Conservation (phyloP, 2,888 invertebrate genomes). For the Caradrina kadenii region DNA sequence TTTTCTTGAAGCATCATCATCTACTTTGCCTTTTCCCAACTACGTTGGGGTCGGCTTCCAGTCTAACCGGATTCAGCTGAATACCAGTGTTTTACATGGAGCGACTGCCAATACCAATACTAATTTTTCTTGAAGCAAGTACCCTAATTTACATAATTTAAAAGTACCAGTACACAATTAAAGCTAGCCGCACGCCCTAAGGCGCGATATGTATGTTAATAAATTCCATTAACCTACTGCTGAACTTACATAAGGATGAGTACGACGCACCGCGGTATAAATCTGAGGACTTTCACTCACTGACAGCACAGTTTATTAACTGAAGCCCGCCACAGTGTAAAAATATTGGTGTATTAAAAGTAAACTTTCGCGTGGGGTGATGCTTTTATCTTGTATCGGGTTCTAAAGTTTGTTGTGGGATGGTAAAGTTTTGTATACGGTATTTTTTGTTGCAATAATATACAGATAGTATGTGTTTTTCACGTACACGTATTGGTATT, state of each 20-base stretch:
- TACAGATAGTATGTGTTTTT: too few species aligned
- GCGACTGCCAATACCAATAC: too few species aligned
- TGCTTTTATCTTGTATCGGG: constrained; percentile 28
- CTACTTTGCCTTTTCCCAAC: too few species aligned
- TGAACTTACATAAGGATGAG: constrained; percentile 74
- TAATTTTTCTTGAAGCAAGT: neutral
- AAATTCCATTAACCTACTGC: constrained; percentile 75
- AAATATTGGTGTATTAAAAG: constrained; percentile 52
- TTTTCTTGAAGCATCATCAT: neutral
- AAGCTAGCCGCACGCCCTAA: constrained; percentile 50
- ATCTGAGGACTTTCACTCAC: constrained; percentile 78
- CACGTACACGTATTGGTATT: too few species aligned
- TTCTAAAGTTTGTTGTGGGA: constrained; percentile 33
- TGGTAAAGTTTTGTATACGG: constrained; percentile 11
- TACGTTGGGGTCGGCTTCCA: too few species aligned
- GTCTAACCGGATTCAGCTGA: too few species aligned
- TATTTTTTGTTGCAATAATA: too few species aligned
- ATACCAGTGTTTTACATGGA: too few species aligned
- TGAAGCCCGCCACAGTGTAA: constrained; percentile 64
- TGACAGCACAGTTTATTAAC: constrained; percentile 76
- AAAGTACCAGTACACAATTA: constrained; percentile 21
- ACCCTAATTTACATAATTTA: constrained; percentile 15
- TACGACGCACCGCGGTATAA: constrained; percentile 69
- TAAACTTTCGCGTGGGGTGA: constrained; percentile 33
- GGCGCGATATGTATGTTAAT: constrained; percentile 70